phyloP scores from a whole-genome alignment of 1,140 invertebrate species.

The Pentalonia nigronervosa region DNA sequence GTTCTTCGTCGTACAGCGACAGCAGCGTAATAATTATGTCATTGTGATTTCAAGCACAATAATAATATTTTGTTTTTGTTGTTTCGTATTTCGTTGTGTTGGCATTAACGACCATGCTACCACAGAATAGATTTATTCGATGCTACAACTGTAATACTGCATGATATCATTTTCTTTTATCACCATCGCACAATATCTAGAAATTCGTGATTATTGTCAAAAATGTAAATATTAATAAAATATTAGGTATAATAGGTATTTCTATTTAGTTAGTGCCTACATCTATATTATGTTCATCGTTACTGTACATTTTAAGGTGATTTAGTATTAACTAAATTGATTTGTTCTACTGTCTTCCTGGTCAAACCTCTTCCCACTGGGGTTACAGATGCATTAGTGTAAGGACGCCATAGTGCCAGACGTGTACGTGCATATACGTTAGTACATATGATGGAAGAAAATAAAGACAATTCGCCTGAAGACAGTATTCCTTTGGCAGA shows the following conservation, averaged over 20 bases:
- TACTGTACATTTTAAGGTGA: background rate
- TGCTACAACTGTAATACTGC: background rate
- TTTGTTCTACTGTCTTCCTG: background rate
- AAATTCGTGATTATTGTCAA: background rate
- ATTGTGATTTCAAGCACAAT: constrained; percentile 2
- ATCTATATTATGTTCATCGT: background rate
- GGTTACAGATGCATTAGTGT: background rate
- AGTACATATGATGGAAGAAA: constrained; percentile 1
- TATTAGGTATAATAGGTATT: too few relatives aligned
- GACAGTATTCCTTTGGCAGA: constrained; percentile 85
- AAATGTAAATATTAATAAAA: constrained; percentile 10
- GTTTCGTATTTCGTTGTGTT: constrained; percentile 35
- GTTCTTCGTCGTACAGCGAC: background rate
- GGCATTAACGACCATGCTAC: background rate
- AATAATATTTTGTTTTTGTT: constrained; percentile 39
- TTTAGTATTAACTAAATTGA: background rate
- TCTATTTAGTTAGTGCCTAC: too few relatives aligned
- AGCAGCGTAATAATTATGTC: background rate
- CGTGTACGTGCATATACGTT: background rate
- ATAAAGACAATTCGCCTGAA: constrained; percentile 31
- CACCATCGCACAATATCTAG: background rate
- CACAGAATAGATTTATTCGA: too few relatives aligned
- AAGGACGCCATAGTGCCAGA: background rate
- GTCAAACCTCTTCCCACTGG: background rate
- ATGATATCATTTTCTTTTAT: constrained; percentile 7